Percentiles rank a stretch among this genome's conserved stretches.
Evolutionary conservation across 2,113 vertebrate species (phyloP).

Genomic region (Nycticorax nycticorax): DNA sequence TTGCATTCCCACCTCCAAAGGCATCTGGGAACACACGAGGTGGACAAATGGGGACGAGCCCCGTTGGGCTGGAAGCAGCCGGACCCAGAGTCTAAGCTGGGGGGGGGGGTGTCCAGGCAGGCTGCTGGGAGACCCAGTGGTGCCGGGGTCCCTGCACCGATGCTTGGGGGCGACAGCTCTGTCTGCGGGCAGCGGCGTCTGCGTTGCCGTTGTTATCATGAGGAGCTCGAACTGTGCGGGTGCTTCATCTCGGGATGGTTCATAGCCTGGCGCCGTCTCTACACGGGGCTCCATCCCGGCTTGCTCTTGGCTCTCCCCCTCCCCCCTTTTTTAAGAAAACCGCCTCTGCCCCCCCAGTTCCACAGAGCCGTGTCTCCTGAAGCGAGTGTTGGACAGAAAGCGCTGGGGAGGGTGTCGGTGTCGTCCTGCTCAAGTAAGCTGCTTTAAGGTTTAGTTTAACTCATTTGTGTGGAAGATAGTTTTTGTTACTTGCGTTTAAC

Average conservation of each 20-base stretch:
- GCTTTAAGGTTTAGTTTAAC: not conserved
- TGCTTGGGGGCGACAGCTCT: rapidly evolving
- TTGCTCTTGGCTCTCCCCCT: not conserved
- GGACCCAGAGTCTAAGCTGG: not conserved
- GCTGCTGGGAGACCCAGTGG: not conserved
- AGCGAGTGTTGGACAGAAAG: not conserved
- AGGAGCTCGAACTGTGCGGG: not conserved
- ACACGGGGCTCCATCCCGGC: not conserved
- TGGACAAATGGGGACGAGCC: not conserved
- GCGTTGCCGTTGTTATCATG: too few species aligned
- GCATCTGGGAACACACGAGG: not conserved
- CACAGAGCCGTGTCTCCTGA: not conserved
- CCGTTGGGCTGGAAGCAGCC: not conserved
- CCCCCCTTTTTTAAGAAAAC: not conserved
- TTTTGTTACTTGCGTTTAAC: not conserved
- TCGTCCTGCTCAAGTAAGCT: not conserved
- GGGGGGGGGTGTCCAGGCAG: not conserved
- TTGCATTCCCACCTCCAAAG: not conserved
- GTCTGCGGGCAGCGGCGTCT: not conserved
- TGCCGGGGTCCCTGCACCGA: not conserved
- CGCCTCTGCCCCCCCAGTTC: not conserved
- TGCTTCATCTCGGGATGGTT: rapidly evolving
- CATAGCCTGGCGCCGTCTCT: not conserved
- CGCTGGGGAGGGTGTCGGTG: not conserved
- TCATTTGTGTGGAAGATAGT: not conserved